phyloP scores from a whole-genome alignment of 2,113 vertebrate genomes.

The Daboia siamensis region DNA sequence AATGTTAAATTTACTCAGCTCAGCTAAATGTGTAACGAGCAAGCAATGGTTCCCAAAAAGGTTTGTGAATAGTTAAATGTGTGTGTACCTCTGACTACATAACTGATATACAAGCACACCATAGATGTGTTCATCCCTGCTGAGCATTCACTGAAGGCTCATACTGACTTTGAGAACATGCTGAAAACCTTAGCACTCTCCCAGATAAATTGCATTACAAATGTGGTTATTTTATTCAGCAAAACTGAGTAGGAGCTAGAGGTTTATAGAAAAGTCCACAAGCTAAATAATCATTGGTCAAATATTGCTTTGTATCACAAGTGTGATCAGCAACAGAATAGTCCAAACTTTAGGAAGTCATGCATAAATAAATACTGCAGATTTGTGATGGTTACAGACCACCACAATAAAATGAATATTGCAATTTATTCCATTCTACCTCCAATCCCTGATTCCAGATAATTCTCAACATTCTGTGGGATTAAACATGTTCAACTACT shows the following conservation, averaged over 20 bases:
- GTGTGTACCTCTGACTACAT: not conserved
- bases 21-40: slow-evolving; percentile 23
- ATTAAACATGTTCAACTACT: not conserved
- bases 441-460: not conserved
- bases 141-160: not conserved
- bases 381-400: not conserved
- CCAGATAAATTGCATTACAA: not conserved
- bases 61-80: not conserved
- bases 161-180: not conserved
- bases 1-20: slow-evolving; percentile 36
- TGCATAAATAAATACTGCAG: not conserved
- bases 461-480: not conserved
- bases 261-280: not conserved
- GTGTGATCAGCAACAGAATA: not conserved
- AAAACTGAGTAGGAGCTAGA: not conserved
- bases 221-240: not conserved
- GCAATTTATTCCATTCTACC: not conserved
- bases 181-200: not conserved
- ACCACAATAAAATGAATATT: not conserved
- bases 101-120: not conserved
- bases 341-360: not conserved
- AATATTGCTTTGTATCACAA: not conserved
- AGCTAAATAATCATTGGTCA: not conserved
- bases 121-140: not conserved
- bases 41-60: not conserved